Evolutionary conservation across 2,888 invertebrate genomes (phyloP).

Genomic region (Drosophila dives): DNA sequence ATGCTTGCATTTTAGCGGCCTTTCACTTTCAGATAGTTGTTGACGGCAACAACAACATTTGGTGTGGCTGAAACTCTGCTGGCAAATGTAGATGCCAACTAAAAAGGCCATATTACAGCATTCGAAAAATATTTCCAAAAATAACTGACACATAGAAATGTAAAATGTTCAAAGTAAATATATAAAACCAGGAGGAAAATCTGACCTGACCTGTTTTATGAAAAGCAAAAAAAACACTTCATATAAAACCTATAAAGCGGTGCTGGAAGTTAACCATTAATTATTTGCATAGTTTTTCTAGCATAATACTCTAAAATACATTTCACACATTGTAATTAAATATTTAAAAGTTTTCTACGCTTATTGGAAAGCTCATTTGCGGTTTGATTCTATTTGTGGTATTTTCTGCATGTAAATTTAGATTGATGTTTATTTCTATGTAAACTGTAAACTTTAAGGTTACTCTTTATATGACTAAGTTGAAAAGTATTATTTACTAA

Average conservation of each 20-base stretch:
- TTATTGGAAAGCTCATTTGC: neutral
- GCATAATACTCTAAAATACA: neutral
- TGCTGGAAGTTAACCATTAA: neutral
- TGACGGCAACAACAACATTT: conserved; percentile 43
- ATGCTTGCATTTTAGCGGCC: conserved; percentile 58
- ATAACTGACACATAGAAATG: conserved; percentile 17
- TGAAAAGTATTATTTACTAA: conserved; percentile 10
- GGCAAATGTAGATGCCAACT: conserved; percentile 21
- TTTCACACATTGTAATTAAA: neutral
- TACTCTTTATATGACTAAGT: conserved; percentile 5
- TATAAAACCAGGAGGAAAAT: conserved; percentile 8
- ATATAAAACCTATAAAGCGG: neutral
- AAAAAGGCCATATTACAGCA: conserved; percentile 32
- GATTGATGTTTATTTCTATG: neutral
- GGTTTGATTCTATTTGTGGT: neutral
- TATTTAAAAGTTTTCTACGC: neutral
- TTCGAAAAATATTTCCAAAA: conserved; percentile 29
- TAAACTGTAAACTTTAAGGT: conserved; percentile 1
- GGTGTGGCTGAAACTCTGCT: conserved; percentile 27
- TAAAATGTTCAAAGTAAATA: conserved; percentile 24
- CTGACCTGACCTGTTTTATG: neutral
- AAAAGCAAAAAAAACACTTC: neutral
- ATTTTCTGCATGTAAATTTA: neutral
- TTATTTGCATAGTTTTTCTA: neutral
- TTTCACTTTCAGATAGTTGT: conserved; percentile 38